These are phyloP conservation scores for Chloroceryle aenea DNA, from an alignment of 2,113 vertebrate species.

Conservation along the genomic window DNA sequence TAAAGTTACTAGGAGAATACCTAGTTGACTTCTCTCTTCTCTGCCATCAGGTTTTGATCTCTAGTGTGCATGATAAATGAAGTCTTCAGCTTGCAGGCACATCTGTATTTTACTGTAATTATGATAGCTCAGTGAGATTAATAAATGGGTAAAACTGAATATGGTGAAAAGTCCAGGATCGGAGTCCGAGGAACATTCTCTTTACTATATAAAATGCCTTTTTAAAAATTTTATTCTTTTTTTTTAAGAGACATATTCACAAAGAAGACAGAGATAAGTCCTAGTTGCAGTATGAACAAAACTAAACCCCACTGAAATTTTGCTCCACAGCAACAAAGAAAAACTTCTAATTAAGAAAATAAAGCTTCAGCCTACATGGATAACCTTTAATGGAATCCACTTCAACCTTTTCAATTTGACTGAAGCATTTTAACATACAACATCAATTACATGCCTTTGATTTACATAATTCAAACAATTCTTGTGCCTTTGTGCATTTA, in stretches of 20 bases:
- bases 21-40: not conserved
- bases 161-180: not conserved
- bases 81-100: not conserved
- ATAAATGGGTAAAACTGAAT: not conserved
- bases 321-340: not conserved
- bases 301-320: conserved; percentile 4
- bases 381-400: conserved; percentile 64
- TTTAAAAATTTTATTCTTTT: not conserved
- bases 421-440: conserved; percentile 22
- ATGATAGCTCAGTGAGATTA: not conserved
- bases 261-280: not conserved
- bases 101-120: not conserved
- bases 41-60: not conserved
- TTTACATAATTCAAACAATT: conserved; percentile 44
- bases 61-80: not conserved
- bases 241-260: not conserved
- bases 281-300: not conserved
- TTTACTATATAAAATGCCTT: not conserved
- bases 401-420: conserved; percentile 68
- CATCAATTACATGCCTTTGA: conserved; percentile 46
- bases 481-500: not conserved
- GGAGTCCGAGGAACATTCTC: not conserved
- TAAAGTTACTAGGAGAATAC: not conserved
- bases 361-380: conserved; percentile 30
- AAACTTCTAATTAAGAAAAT: conserved; percentile 51